Evolutionary conservation across 2,888 invertebrate species (phyloP).

Genomic region (Dinocampus coccinellae): DNA sequence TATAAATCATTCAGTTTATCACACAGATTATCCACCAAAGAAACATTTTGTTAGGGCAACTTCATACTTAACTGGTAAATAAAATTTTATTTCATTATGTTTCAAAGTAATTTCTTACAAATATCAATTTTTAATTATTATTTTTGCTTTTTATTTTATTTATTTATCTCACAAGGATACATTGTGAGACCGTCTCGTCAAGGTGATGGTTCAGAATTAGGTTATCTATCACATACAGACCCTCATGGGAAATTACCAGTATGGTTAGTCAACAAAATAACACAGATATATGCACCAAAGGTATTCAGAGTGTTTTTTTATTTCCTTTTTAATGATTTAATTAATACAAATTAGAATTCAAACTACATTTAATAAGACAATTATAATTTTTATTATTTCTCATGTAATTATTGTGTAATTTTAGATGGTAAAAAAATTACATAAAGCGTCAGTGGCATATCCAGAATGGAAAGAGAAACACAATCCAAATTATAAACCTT

Average conservation of each 20-base stretch:
- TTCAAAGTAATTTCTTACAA: too few species aligned
- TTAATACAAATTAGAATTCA: too few species aligned
- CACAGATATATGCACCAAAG: conserved; percentile 89
- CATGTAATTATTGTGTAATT: not conserved
- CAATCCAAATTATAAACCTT: conserved; percentile 84
- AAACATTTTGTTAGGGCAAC: conserved; percentile 84
- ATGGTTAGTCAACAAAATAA: conserved; percentile 91
- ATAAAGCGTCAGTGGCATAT: conserved; percentile 87
- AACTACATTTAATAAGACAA: conserved; percentile 1
- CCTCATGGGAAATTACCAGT: conserved; percentile 89
- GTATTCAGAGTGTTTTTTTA: conserved; percentile 60
- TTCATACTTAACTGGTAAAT: conserved; percentile 75
- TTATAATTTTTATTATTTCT: not conserved
- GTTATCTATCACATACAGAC: conserved; percentile 91
- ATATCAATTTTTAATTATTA: conserved; percentile 8
- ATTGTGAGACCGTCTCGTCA: conserved; percentile 74
- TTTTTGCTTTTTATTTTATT: conserved; percentile 10
- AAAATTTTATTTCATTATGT: conserved; percentile 6
- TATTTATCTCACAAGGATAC: conserved; percentile 70
- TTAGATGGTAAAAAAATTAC: conserved; percentile 82
- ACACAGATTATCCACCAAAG: conserved; percentile 85
- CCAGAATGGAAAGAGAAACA: conserved; percentile 84
- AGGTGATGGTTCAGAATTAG: conserved; percentile 80
- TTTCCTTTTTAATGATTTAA: too few species aligned
- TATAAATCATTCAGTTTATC: conserved; percentile 91